These are phyloP conservation scores for Catostylus mosaicus DNA, from an alignment of 30 jellyfish, hydroid and myxozoan genomes.

Conservation along the genomic window DNA sequence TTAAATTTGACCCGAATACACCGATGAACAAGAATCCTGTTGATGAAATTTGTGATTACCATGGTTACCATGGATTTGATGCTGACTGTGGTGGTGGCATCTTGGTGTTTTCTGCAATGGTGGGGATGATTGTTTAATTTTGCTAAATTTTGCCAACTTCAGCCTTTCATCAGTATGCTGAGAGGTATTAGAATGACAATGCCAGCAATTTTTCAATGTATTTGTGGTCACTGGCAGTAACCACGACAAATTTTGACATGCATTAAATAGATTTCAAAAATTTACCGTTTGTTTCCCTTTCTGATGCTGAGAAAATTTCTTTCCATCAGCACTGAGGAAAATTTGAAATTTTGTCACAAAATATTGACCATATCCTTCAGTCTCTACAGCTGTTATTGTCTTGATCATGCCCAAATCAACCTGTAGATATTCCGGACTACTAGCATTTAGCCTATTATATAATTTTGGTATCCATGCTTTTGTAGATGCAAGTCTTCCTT, in stretches of 20 bases:
- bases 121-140: too few species aligned
- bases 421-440: neutral
- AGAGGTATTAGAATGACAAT: too few species aligned
- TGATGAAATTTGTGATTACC: neutral
- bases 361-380: neutral
- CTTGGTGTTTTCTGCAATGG: too few species aligned
- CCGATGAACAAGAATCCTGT: neutral
- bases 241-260: too few species aligned
- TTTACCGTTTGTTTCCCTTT: neutral
- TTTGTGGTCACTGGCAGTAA: too few species aligned
- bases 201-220: too few species aligned
- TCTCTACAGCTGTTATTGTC: conserved; percentile 5
- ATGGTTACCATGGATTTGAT: neutral
- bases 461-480: neutral
- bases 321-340: conserved; percentile 10
- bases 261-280: neutral
- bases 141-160: too few species aligned
- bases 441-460: neutral
- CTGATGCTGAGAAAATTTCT: neutral
- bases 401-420: neutral
- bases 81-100: neutral
- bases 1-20: too few species aligned
- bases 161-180: too few species aligned
- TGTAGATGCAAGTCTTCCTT: neutral
- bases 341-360: neutral